These are phyloP conservation scores for Trematomus loennbergii DNA, from an alignment of 2,113 vertebrate species.

Conservation along the genomic window DNA sequence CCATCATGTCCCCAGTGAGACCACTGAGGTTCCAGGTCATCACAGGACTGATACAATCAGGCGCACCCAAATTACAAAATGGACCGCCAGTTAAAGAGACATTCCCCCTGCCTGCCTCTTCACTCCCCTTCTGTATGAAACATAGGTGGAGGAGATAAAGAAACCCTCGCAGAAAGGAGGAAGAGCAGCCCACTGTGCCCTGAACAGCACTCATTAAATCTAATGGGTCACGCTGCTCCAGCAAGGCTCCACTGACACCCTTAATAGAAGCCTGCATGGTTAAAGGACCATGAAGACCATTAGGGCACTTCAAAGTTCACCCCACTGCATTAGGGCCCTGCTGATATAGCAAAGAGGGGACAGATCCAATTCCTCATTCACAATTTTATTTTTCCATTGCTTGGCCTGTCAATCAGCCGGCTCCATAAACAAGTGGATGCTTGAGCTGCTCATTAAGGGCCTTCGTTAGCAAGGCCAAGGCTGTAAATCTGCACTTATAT, in stretches of 20 bases:
- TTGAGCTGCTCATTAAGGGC: slow-evolving; percentile 73
- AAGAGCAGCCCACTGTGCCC: slow-evolving; percentile 69
- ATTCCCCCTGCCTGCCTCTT: not conserved
- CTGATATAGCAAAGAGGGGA: slow-evolving; percentile 70
- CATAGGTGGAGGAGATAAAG: slow-evolving; percentile 64
- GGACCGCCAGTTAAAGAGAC: slow-evolving; percentile 6
- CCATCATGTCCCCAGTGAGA: slow-evolving; percentile 5
- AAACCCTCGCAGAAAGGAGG: slow-evolving; percentile 69
- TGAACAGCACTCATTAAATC: slow-evolving; percentile 78
- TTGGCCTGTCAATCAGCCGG: slow-evolving; percentile 69
- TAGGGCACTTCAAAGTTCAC: slow-evolving; percentile 84
- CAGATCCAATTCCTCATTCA: slow-evolving; percentile 76
- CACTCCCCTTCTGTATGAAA: slow-evolving; percentile 35
- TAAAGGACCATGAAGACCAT: slow-evolving; percentile 81
- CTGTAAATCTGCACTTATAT: slow-evolving; percentile 83
- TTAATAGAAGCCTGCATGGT: slow-evolving; percentile 78
- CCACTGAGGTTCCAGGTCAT: not conserved
- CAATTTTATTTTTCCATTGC: slow-evolving; percentile 66
- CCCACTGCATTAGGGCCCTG: slow-evolving; percentile 62
- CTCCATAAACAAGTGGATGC: slow-evolving; percentile 77
- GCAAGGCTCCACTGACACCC: slow-evolving; percentile 79
- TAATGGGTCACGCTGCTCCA: slow-evolving; percentile 79
- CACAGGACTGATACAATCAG: slow-evolving; percentile 32
- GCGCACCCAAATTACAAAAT: not conserved
- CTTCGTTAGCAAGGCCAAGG: slow-evolving; percentile 67